These are phyloP conservation scores for Pristionchus arcanus DNA, from an alignment of 2,888 invertebrate species.

Conservation along the genomic window DNA sequence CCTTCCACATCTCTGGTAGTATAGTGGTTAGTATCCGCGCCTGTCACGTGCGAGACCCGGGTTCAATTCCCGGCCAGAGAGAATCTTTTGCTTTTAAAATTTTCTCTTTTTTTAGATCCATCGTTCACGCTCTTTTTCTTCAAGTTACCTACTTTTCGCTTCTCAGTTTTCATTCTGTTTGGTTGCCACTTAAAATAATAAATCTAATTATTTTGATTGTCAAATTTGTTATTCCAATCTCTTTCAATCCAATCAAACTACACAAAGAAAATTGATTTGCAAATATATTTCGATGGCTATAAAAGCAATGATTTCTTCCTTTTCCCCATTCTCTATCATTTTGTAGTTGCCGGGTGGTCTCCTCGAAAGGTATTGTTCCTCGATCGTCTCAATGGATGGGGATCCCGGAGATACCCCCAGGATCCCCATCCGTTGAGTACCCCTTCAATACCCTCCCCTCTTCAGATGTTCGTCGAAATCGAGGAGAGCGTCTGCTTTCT, in stretches of 20 bases:
- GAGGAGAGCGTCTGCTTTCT: constrained; percentile 65
- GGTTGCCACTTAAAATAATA: too few species aligned
- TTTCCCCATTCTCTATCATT: constrained; percentile 34
- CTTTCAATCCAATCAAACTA: too few species aligned
- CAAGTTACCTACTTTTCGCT: neutral
- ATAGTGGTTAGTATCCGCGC: constrained; percentile 72
- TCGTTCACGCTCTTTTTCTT: neutral
- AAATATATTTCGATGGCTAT: neutral
- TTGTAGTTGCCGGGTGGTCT: constrained; percentile 41
- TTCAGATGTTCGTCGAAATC: constrained; percentile 63
- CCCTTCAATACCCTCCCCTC: neutral
- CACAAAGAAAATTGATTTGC: too few species aligned
- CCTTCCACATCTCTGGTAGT: constrained; percentile 59
- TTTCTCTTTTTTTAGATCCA: neutral
- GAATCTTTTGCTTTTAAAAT: constrained; percentile 47
- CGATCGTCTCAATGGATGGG: neutral
- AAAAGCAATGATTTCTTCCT: neutral
- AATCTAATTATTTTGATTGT: too few species aligned
- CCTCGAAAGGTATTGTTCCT: neutral
- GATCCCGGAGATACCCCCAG: neutral
- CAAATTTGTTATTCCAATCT: too few species aligned
- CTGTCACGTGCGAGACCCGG: constrained; percentile 73
- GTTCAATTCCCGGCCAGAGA: constrained; percentile 73
- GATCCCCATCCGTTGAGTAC: neutral
- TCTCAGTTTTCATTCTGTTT: too few species aligned